Base-by-base conservation (phyloP, 2,113 vertebrate genomes). In the Apistogramma diplotaenia region DNA sequence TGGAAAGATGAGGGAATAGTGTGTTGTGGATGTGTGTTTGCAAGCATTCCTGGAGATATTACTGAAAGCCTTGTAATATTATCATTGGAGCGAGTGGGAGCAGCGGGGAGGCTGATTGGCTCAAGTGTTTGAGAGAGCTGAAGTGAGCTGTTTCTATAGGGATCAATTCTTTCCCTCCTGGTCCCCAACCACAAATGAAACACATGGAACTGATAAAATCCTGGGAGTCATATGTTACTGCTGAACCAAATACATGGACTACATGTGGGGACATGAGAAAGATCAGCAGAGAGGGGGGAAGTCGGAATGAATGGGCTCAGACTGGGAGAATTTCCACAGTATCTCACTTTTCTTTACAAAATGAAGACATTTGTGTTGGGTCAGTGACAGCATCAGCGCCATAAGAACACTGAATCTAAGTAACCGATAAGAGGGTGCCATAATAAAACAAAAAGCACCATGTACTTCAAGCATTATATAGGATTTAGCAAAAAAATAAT, bases 151-250 rank as follows among this genome's bases (percentile, higher is more conserved):
- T 90, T 93, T 90, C 89, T 88, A 83, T 54, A 76, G 82, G 85
- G 88, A 90, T 92, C 88, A 90, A 81, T 89, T 89, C 77, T 82
- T 87, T 79, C 82, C 81, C 81, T 89, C 55, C 74, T 23, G 62
- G 77, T 84, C 87, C 84, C 89, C 37, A 49, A 62, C 77, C 65
- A 23, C 58, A 83, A 82, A 78, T 33, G 79, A 55, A 91, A 92
- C 93, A 93, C 86, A 89, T 94, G 92, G 91, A 92, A 92, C 54
- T 53, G 15, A 93, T 93, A 88, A 92, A 90, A 85, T 37, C 35
- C 40, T n/a, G 37, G 59, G 82, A 81, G 77, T 71, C 74, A 11
- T 51, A 60, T 21, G 4, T 56, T 79, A 58, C 23, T 29, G 76
- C 78, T 46, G 78, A 76, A 85, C 78, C 74, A 83, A 87, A 81